These are phyloP conservation scores for Salmo trutta DNA, from an alignment of 2,797 vertebrate species.

Conservation along the genomic window DNA sequence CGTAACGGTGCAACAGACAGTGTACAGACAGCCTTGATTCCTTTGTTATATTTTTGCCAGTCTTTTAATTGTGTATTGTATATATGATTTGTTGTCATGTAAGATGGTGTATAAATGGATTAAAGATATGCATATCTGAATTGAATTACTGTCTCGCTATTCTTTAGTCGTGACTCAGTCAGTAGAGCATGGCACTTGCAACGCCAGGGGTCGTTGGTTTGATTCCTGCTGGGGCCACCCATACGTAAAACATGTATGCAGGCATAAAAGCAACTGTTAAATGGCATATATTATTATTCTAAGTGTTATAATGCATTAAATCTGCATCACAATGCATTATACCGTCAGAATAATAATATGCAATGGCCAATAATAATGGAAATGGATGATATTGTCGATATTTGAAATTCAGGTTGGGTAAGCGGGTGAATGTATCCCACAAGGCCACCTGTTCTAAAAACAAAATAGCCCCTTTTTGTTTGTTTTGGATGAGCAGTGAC, in stretches of 20 bases:
- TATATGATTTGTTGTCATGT: neutral
- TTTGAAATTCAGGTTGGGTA: neutral
- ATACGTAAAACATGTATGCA: neutral
- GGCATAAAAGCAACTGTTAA: neutral
- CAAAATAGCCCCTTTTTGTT: constrained; percentile 46
- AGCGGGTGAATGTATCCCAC: constrained; percentile 29
- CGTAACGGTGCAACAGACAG: neutral
- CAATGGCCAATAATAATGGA: neutral
- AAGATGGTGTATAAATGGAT: neutral
- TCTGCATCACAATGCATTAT: neutral
- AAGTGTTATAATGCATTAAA: neutral
- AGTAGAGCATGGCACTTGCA: neutral
- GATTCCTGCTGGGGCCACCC: neutral
- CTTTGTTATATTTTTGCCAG: neutral
- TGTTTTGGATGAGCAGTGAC: constrained; percentile 30
- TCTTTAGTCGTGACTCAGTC: neutral
- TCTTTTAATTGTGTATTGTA: neutral
- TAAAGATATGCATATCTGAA: neutral
- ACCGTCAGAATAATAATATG: neutral
- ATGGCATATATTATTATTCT: neutral
- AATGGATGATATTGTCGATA: neutral
- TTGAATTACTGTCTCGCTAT: neutral
- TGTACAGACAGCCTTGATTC: neutral
- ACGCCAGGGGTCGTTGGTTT: neutral
- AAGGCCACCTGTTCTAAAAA: constrained; percentile 44